Conservation (phyloP, 2,797 vertebrate species). For the Pangasius krempfi region DNA sequence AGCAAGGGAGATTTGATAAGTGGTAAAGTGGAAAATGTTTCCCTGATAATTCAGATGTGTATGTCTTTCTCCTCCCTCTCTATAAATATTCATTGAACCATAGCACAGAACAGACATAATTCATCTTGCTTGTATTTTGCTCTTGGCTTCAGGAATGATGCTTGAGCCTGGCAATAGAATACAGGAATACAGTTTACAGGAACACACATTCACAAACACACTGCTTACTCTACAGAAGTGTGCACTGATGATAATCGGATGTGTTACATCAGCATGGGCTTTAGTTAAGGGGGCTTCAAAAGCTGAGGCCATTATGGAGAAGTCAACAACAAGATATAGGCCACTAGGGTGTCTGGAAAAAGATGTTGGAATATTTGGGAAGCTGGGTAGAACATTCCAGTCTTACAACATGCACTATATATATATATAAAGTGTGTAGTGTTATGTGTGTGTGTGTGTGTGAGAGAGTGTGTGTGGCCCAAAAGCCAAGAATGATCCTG, state of each 20-base stretch:
- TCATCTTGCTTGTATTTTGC: conserved; percentile 41
- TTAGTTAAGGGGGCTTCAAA: conserved; percentile 26
- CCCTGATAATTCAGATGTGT: conserved; percentile 35
- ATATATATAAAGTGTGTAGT: not conserved
- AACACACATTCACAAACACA: conserved; percentile 27
- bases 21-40: conserved; percentile 50
- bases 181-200: conserved; percentile 25
- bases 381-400: conserved; percentile 6
- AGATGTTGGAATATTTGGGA: not conserved
- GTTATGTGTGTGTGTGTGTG: not conserved
- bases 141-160: conserved; percentile 44
- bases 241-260: conserved; percentile 8
- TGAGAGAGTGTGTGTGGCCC: not conserved
- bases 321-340: conserved; percentile 30
- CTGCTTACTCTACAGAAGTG: not conserved
- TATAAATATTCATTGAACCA: conserved; percentile 42
- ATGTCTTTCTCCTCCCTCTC: conserved; percentile 22
- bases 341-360: conserved; percentile 40
- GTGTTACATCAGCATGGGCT: conserved; percentile 29
- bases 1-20: not conserved
- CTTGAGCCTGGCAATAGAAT: conserved; percentile 20
- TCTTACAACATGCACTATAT: conserved; percentile 22
- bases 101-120: conserved; percentile 41
- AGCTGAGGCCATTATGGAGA: conserved; percentile 36
- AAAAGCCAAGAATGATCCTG: not conserved